phyloP scores from a whole-genome alignment of 1,140 invertebrate genomes.

The Leguminivora glycinivorella region DNA sequence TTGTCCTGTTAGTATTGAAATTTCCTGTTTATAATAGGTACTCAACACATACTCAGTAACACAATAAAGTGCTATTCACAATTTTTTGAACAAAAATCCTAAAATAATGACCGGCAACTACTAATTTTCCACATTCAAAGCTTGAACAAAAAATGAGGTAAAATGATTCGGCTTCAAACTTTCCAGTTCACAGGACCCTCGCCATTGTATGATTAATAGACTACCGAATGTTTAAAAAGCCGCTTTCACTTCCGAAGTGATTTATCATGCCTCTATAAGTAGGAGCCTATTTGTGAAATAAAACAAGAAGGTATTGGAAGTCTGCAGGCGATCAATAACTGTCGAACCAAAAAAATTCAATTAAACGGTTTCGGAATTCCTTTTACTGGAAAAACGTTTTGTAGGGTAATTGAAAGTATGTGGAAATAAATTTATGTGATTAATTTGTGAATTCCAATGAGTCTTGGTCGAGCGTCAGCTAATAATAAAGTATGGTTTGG shows the following conservation, averaged over 20 bases:
- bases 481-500: constrained; percentile 28
- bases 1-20: too few relatives aligned
- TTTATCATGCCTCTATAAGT: constrained; percentile 67
- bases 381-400: constrained; percentile 62
- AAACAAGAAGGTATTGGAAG: constrained; percentile 69
- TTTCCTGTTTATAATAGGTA: too few relatives aligned
- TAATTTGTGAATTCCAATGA: constrained; percentile 56
- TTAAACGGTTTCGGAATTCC: constrained; percentile 61
- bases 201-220: constrained; percentile 68
- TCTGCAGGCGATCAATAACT: constrained; percentile 65
- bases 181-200: constrained; percentile 39
- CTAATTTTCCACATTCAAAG: not conserved
- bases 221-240: constrained; percentile 62
- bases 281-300: constrained; percentile 56
- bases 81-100: not conserved
- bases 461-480: constrained; percentile 49
- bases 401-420: constrained; percentile 47
- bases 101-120: not conserved
- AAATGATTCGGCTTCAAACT: constrained; percentile 27
- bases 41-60: too few relatives aligned
- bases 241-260: constrained; percentile 64
- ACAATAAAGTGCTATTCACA: too few relatives aligned
- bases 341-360: constrained; percentile 71
- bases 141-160: constrained; percentile 20
- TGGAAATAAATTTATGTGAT: constrained; percentile 68